Percentiles rank a stretch among this genome's conserved stretches.
Conservation (phyloP, 2,888 invertebrate species). For the Urechis unicinctus region DNA sequence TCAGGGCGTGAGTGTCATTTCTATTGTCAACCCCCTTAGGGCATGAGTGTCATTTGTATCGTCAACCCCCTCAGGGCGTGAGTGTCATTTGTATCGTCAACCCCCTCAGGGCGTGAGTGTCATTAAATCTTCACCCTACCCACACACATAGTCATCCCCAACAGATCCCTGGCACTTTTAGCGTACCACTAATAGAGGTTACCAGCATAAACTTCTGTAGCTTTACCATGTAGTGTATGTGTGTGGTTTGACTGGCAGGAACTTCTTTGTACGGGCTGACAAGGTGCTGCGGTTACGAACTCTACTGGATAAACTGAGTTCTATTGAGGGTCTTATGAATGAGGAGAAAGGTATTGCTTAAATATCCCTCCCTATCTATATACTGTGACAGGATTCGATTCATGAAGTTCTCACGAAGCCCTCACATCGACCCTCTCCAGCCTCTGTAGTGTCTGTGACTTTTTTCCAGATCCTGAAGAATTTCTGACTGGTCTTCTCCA, state of each 20-base stretch:
- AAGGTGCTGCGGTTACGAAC: constrained; percentile 88
- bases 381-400: neutral
- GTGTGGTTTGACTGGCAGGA: constrained; percentile 44
- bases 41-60: constrained; percentile 50
- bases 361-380: neutral
- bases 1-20: too few relatives aligned
- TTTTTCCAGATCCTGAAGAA: constrained; percentile 98
- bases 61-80: too few relatives aligned
- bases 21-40: constrained; percentile 92
- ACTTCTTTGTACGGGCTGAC: constrained; percentile 89
- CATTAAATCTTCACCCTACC: too few relatives aligned
- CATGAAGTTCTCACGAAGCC: neutral
- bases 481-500: constrained; percentile 87
- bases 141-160: too few relatives aligned
- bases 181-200: too few relatives aligned
- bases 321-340: constrained; percentile 81
- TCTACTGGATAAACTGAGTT: constrained; percentile 78
- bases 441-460: neutral
- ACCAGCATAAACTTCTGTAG: too few relatives aligned
- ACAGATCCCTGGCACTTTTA: too few relatives aligned
- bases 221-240: too few relatives aligned
- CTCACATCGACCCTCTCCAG: neutral
- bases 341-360: constrained; percentile 71
- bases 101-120: constrained; percentile 68
- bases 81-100: too few relatives aligned